Percentiles rank a stretch among this genome's conserved stretches.
Evolutionary conservation across 2,888 invertebrate genomes (phyloP).

Genomic region (Heliconius charithonia): DNA sequence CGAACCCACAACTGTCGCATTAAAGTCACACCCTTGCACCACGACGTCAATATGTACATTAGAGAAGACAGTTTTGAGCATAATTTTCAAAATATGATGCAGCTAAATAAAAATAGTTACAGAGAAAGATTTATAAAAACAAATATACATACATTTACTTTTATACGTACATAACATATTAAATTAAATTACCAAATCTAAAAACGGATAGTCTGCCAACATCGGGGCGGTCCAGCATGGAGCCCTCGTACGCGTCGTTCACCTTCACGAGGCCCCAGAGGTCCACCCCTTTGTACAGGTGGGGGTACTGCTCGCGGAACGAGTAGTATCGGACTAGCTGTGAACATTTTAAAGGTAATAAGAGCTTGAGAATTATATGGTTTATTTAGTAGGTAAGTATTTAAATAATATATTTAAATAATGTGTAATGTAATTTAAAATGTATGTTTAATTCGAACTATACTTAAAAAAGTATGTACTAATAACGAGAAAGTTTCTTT

Average conservation of each 20-base stretch:
- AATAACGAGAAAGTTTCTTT: too few species aligned
- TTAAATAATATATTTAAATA: too few species aligned
- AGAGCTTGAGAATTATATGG: not conserved
- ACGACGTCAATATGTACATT: too few species aligned
- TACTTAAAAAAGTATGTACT: too few species aligned
- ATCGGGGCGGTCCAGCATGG: constrained; percentile 67
- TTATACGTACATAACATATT: not conserved
- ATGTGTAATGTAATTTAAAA: too few species aligned
- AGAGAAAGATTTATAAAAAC: not conserved
- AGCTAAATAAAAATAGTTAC: not conserved
- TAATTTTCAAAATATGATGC: not conserved
- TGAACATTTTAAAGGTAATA: constrained; percentile 30
- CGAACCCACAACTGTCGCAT: too few species aligned
- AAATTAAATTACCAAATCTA: constrained; percentile 66
- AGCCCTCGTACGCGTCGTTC: constrained; percentile 65
- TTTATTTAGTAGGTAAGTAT: not conserved
- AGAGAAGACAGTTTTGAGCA: not conserved
- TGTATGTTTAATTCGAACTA: not conserved
- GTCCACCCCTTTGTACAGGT: constrained; percentile 70
- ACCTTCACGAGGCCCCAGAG: constrained; percentile 68
- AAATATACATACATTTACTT: not conserved
- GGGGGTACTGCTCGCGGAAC: constrained; percentile 66
- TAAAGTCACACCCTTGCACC: too few species aligned
- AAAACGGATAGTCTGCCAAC: constrained; percentile 68
- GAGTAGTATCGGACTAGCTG: constrained; percentile 73